A percentile compares a stretch with the other conserved stretches of the same genome.
phyloP scores from a whole-genome alignment of 2,113 vertebrate genomes.

The Rhipidura dahli region DNA sequence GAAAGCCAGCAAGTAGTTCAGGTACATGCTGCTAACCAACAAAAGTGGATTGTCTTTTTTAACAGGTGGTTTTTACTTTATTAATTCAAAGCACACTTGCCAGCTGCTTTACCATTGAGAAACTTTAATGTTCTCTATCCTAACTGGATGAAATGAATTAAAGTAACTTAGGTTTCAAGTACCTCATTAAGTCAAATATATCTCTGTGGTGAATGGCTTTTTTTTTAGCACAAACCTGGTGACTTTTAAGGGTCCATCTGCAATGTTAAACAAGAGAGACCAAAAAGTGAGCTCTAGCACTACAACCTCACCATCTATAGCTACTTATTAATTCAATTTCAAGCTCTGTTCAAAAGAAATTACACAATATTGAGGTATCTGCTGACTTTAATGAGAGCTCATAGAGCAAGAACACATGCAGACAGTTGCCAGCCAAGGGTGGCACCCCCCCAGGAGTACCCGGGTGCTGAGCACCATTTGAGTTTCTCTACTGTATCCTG shows the following conservation, averaged over 20 bases:
- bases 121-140: background rate
- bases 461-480: background rate
- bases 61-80: background rate
- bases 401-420: background rate
- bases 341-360: background rate
- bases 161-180: background rate
- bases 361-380: background rate
- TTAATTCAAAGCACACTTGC: background rate
- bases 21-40: background rate
- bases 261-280: background rate
- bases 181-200: background rate
- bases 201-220: background rate
- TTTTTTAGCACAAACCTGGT: background rate
- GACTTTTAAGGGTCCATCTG: background rate
- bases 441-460: background rate
- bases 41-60: background rate
- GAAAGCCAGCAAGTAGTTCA: background rate
- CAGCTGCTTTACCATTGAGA: background rate
- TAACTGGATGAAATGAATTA: background rate
- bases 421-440: background rate
- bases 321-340: background rate
- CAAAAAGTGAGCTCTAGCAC: background rate
- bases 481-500: background rate
- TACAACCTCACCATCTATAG: background rate
- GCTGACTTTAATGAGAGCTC: background rate